Base-by-base conservation (phyloP, 2,888 invertebrate species). In the Augiades crinisus region DNA sequence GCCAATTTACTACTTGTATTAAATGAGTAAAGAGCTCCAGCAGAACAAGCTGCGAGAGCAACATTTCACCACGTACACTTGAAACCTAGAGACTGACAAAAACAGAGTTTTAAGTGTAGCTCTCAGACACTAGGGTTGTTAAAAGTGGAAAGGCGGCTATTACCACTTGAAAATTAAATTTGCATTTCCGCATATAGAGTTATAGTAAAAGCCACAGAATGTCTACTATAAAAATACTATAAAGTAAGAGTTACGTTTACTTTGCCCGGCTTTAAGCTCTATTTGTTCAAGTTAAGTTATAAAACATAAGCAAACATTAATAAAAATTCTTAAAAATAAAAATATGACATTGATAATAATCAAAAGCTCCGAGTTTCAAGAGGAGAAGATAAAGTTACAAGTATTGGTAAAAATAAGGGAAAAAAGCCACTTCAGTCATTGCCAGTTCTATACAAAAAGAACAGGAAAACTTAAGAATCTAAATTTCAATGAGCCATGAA, bases 101-200 rank as follows among this genome's bases (percentile, higher is more conserved):
- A 31, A 44, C 30, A 5, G n/a, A 3, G 17, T 8, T n/a, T 14
- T n/a, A 12, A 44, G 33, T 21, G 22, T 22, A n/a, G 14, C 44
- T 13, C 44, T 21, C 33, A 44, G 44, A 44, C 21, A 22, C 13
- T n/a, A 13, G 12, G 19, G 27, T 43, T 43, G 30, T 43, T 43
- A 14, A 19, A 16, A 41, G 5, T 31, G 43, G 31, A 44, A n/a
- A 14, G 22, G 8, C 33, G 6, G 33, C 33, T 31, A 43, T 31
- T 31, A 6, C 44, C 22, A 33, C 44, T 44, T 14, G 14, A 21
- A 44, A 43, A 47, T 47, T 36, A 44, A 43, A 47, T 47, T 36
- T 30, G 16, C 17, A 53, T 53, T 53, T 27, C 21, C 36, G 36
- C 37, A 17, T 33, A n/a, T 40, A 27, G 16, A 47, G 52, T 31